phyloP scores from a whole-genome alignment of 2,797 vertebrate genomes.

The Erethizon dorsatum region DNA sequence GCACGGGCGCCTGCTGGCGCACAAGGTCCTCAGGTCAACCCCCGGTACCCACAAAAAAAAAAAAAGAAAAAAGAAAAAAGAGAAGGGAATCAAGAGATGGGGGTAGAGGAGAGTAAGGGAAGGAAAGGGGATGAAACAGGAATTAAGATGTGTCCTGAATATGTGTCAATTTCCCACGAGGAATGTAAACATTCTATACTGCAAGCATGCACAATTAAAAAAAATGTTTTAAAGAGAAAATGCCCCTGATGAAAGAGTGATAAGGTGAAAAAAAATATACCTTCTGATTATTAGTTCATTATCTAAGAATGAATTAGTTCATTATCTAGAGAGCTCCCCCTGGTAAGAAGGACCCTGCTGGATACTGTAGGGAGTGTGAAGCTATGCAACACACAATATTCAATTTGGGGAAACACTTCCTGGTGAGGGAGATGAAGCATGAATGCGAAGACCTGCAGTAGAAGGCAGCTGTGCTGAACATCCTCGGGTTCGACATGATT shows the following conservation, averaged over 20 bases:
- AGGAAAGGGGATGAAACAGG: background rate
- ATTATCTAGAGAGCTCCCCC: no score
- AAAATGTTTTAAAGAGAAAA: background rate
- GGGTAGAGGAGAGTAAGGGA: background rate
- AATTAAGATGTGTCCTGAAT: background rate
- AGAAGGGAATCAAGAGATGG: background rate
- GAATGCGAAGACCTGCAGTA: background rate
- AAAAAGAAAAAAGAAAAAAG: no score
- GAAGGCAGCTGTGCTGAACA: background rate
- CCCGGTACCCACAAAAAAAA: no score
- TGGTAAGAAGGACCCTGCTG: background rate
- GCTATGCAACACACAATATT: background rate
- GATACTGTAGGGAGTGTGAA: background rate
- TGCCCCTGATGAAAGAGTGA: background rate
- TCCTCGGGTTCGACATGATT: background rate
- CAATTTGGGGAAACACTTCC: background rate
- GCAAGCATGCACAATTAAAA: background rate
- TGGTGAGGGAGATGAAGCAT: background rate
- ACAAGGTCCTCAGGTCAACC: no score
- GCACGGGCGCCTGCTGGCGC: no score
- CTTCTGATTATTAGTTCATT: constrained; percentile 49
- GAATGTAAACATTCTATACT: background rate
- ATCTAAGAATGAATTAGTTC: no score
- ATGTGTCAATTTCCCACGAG: background rate
- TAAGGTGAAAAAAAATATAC: background rate